A percentile compares a stretch with the other conserved stretches of the same genome.
Evolutionary conservation across 30 jellyfish, hydroid and myxozoan species (phyloP).

Genomic region (Nemopilema nomurai): DNA sequence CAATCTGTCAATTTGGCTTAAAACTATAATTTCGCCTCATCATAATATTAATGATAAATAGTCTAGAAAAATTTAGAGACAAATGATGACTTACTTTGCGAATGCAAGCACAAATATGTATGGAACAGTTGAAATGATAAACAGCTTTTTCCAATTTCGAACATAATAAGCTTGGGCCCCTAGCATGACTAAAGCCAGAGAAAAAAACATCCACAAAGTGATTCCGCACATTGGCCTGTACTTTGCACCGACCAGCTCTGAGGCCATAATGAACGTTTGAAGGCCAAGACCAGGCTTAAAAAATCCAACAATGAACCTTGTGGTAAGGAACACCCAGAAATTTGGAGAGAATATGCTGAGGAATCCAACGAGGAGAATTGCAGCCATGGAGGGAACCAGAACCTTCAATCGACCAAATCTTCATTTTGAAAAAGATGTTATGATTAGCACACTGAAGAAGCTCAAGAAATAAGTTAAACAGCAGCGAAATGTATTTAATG

Average conservation of each 20-base stretch:
- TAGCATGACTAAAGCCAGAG: slow-evolving; percentile 26
- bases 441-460: too few relatives aligned
- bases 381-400: slow-evolving; percentile 25
- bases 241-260: slow-evolving; percentile 60
- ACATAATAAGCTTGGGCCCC: slow-evolving; percentile 61
- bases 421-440: not conserved
- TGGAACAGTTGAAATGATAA: slow-evolving; percentile 51
- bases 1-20: not conserved
- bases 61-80: not conserved
- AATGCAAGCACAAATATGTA: slow-evolving; percentile 19
- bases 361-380: slow-evolving; percentile 28
- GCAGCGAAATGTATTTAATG: too few relatives aligned
- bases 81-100: slow-evolving; percentile 17
- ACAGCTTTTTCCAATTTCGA: slow-evolving; percentile 50
- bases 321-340: not conserved
- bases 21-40: not conserved
- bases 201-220: slow-evolving; percentile 4
- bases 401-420: slow-evolving; percentile 62
- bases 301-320: slow-evolving; percentile 55
- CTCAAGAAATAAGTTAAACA: too few relatives aligned
- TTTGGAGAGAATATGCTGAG: slow-evolving; percentile 46
- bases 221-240: slow-evolving; percentile 68
- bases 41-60: not conserved
- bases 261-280: slow-evolving; percentile 40
- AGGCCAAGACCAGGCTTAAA: slow-evolving; percentile 62